Percentiles rank a stretch among this genome's conserved stretches.
phyloP scores from a whole-genome alignment of 2,888 invertebrate species.

The Hypercompe scribonia region DNA sequence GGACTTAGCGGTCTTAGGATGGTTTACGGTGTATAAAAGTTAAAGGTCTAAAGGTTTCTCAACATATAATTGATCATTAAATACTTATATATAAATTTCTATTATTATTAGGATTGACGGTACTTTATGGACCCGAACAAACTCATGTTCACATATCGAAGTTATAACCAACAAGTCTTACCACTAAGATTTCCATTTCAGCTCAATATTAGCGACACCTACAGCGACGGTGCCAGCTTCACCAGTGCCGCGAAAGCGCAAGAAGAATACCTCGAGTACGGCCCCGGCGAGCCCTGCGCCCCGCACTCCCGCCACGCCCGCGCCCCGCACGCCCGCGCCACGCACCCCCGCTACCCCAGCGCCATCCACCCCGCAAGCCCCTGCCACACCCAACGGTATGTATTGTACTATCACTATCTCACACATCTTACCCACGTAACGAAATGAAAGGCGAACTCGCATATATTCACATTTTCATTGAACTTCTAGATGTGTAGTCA shows the following conservation, averaged over 20 bases:
- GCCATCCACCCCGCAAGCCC: slow-evolving; percentile 29
- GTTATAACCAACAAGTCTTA: neutral
- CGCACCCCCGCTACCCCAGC: slow-evolving; percentile 14
- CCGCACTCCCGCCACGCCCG: slow-evolving; percentile 33
- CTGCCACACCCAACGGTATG: slow-evolving; percentile 7
- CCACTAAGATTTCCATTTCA: neutral
- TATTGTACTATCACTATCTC: no score
- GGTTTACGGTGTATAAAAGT: neutral
- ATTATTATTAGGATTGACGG: no score
- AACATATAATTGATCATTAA: no score
- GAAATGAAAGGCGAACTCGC: no score
- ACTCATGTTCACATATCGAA: neutral
- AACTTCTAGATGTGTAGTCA: no score
- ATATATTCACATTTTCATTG: no score
- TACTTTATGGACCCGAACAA: neutral
- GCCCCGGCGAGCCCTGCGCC: slow-evolving; percentile 36
- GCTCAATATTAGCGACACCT: slow-evolving; percentile 31
- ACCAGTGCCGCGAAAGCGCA: slow-evolving; percentile 68
- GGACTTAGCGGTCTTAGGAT: neutral
- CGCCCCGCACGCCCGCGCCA: slow-evolving; percentile 25
- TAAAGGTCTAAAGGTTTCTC: no score
- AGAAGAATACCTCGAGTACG: slow-evolving; percentile 57
- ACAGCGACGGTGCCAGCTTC: slow-evolving; percentile 57
- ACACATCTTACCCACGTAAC: no score
- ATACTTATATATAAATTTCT: no score